Percentiles rank a stretch among this genome's conserved stretches.
These are phyloP conservation scores for Steinernema khuongi DNA, from an alignment of 1,140 invertebrate genomes.

Conservation along the genomic window DNA sequence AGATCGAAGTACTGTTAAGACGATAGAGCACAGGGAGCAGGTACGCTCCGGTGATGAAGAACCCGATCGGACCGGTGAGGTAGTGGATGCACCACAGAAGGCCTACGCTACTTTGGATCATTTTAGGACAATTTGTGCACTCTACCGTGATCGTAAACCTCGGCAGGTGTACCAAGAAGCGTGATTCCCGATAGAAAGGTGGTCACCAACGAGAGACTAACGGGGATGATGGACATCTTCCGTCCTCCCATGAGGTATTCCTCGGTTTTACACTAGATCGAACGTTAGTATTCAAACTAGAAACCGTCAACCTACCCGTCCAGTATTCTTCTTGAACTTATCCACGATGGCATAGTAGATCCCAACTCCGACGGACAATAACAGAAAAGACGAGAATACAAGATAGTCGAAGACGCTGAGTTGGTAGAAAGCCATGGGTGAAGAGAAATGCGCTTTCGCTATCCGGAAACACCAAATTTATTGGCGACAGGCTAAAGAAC, in stretches of 20 bases:
- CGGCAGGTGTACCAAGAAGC: slow-evolving; percentile 41
- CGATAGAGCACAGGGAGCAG: neutral
- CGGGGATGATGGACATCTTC: slow-evolving; percentile 42
- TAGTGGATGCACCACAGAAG: neutral
- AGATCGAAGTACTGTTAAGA: neutral
- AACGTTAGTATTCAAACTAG: neutral
- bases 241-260: slow-evolving; percentile 42
- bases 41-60: neutral
- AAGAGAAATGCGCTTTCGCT: too few relatives aligned
- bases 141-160: slow-evolving; percentile 29
- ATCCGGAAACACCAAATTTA: too few relatives aligned
- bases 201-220: slow-evolving; percentile 43
- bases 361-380: neutral
- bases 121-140: neutral
- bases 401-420: neutral
- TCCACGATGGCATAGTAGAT: neutral
- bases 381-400: neutral
- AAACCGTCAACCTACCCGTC: neutral
- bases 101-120: neutral
- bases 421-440: too few relatives aligned
- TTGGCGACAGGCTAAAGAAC: too few relatives aligned
- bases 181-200: slow-evolving; percentile 50
- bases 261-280: slow-evolving; percentile 7
- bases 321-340: neutral
- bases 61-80: neutral